Evolutionary conservation across 2,797 vertebrate species (phyloP).

Genomic region (Denticeps clupeoides): DNA sequence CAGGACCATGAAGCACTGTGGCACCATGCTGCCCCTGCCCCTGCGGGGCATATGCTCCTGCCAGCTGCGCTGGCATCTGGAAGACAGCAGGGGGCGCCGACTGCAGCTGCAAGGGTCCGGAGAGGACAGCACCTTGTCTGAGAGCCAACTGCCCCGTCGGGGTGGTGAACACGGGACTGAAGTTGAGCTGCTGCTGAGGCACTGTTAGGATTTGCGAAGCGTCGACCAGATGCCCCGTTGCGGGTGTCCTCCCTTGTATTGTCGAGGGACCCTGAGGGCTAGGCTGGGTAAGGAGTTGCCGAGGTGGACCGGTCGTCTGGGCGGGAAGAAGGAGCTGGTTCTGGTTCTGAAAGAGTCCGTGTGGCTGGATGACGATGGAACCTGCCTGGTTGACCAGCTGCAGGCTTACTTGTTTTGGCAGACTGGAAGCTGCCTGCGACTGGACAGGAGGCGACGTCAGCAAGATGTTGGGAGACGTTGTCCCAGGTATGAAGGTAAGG

Average conservation of each 20-base stretch:
- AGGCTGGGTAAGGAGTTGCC: conserved; percentile 43
- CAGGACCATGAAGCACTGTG: conserved; percentile 54
- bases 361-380: conserved; percentile 65
- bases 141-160: conserved; percentile 59
- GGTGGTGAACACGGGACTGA: conserved; percentile 63
- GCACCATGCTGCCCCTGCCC: conserved; percentile 45
- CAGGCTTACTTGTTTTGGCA: conserved; percentile 58
- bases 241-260: conserved; percentile 37
- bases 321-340: conserved; percentile 65
- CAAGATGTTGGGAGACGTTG: conserved; percentile 53
- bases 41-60: conserved; percentile 48
- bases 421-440: conserved; percentile 29
- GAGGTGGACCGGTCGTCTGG: conserved; percentile 39
- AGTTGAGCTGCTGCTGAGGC: conserved; percentile 63
- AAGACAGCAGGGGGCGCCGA: conserved; percentile 58
- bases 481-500: conserved; percentile 56
- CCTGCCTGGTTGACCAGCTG: conserved; percentile 65
- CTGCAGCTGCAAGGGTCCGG: conserved; percentile 60
- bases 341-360: conserved; percentile 63
- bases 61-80: conserved; percentile 65
- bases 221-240: conserved; percentile 53
- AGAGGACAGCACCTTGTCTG: conserved; percentile 59
- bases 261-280: conserved; percentile 37
- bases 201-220: conserved; percentile 60
- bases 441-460: conserved; percentile 45